Evolutionary conservation across 2,797 vertebrate species (phyloP).

Genomic region (Bradypodion pumilum): DNA sequence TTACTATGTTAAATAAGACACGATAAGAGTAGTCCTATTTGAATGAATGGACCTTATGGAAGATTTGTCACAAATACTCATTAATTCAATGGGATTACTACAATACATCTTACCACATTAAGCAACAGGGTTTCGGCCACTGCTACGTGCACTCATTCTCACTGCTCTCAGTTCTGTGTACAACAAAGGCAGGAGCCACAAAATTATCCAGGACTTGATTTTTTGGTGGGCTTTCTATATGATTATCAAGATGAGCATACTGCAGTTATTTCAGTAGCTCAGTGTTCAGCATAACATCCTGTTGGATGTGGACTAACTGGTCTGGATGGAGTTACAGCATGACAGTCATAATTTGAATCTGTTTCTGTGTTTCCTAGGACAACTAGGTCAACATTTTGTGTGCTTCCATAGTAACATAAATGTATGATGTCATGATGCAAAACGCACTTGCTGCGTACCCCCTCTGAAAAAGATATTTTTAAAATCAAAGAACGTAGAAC

Average conservation of each 20-base stretch:
- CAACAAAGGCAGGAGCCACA: too few species aligned
- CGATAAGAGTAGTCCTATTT: too few species aligned
- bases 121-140: neutral
- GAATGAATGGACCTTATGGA: too few species aligned
- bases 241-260: neutral
- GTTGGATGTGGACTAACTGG: constrained; percentile 34
- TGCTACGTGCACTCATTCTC: neutral
- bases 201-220: neutral
- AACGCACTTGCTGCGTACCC: constrained; percentile 55
- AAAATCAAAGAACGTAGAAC: constrained; percentile 30
- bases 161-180: neutral
- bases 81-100: too few species aligned
- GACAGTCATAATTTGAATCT: constrained; percentile 54
- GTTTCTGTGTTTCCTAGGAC: constrained; percentile 68
- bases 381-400: constrained; percentile 68
- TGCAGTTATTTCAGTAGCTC: neutral
- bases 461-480: neutral
- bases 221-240: neutral
- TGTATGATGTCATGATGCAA: constrained; percentile 57
- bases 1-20: too few species aligned
- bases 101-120: too few species aligned
- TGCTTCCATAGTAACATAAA: constrained; percentile 66
- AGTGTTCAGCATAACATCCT: neutral
- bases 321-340: constrained; percentile 22
- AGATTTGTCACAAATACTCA: too few species aligned